phyloP scores from a whole-genome alignment of 2,113 vertebrate species.

The Ceuthmochares aereus region DNA sequence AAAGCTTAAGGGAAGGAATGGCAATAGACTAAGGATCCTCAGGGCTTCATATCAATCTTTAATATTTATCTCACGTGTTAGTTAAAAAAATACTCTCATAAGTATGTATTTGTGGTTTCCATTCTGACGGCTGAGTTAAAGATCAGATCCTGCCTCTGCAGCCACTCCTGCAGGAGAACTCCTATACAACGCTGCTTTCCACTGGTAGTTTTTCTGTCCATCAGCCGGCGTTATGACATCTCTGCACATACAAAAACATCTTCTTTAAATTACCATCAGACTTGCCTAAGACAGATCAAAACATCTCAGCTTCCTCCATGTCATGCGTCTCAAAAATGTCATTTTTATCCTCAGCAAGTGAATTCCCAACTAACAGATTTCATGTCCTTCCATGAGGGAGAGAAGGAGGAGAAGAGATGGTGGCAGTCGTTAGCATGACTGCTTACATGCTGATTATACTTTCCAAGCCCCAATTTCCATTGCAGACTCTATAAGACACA shows the following conservation, averaged over 20 bases:
- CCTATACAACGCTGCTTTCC: neutral
- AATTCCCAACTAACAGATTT: neutral
- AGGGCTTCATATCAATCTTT: neutral
- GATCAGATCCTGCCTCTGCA: neutral
- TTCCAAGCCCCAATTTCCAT: neutral
- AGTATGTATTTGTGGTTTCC: neutral
- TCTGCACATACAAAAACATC: neutral
- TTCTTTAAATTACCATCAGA: slow-evolving; percentile 29
- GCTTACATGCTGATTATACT: neutral
- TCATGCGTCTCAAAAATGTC: neutral
- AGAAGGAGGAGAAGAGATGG: neutral
- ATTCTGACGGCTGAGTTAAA: neutral
- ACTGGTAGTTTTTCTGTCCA: neutral
- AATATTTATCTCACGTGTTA: neutral
- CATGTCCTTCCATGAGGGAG: neutral
- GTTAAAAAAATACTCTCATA: neutral
- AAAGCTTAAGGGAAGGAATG: neutral
- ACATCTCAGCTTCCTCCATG: neutral
- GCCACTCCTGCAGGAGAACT: neutral
- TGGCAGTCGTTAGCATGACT: neutral
- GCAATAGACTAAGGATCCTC: neutral
- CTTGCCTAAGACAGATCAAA: neutral
- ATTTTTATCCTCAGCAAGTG: neutral
- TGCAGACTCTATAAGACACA: neutral
- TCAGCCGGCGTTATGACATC: neutral